phyloP scores from a whole-genome alignment of 2,888 invertebrate species.

The Lordiphosa fenestrarum region DNA sequence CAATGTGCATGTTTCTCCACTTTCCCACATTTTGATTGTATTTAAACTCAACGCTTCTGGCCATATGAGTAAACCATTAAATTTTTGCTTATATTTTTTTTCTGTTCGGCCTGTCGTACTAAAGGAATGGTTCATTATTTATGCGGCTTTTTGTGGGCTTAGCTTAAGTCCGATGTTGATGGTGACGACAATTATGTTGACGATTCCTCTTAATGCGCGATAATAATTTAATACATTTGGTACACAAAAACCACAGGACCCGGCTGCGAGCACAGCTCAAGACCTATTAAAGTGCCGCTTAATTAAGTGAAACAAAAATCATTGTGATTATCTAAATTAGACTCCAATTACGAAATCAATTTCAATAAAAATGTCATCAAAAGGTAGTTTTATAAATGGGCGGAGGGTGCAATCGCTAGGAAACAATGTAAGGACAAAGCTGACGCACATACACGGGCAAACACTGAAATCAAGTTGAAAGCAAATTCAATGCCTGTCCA shows the following conservation, averaged over 20 bases:
- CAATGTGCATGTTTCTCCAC: background rate
- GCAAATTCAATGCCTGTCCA: slow-evolving; percentile 53
- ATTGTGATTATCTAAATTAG: slow-evolving; percentile 53
- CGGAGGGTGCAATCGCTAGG: slow-evolving; percentile 1
- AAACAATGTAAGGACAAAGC: slow-evolving; percentile 35
- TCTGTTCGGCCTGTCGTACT: slow-evolving; percentile 16
- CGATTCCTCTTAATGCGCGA: slow-evolving; percentile 33
- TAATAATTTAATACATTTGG: slow-evolving; percentile 35
- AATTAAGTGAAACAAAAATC: slow-evolving; percentile 29
- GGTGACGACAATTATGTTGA: slow-evolving; percentile 24
- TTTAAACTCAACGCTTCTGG: slow-evolving; percentile 32
- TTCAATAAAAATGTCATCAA: slow-evolving; percentile 38
- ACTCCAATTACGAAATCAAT: slow-evolving; percentile 59
- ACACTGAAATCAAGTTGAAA: slow-evolving; percentile 31
- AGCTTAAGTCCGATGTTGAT: slow-evolving; percentile 17
- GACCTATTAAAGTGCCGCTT: slow-evolving; percentile 8
- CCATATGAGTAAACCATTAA: slow-evolving; percentile 43
- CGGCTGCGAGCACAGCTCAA: background rate
- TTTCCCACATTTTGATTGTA: slow-evolving; percentile 20
- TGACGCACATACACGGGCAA: slow-evolving; percentile 20
- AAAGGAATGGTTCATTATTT: slow-evolving; percentile 41
- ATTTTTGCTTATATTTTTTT: slow-evolving; percentile 41
- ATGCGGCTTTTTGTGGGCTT: slow-evolving; percentile 41
- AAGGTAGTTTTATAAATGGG: slow-evolving; percentile 2
- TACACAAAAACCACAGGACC: slow-evolving; percentile 2